Percentiles rank a stretch among this genome's conserved stretches.
Evolutionary conservation across 2,797 vertebrate species (phyloP).

Genomic region (Leptoclinus maculatus): DNA sequence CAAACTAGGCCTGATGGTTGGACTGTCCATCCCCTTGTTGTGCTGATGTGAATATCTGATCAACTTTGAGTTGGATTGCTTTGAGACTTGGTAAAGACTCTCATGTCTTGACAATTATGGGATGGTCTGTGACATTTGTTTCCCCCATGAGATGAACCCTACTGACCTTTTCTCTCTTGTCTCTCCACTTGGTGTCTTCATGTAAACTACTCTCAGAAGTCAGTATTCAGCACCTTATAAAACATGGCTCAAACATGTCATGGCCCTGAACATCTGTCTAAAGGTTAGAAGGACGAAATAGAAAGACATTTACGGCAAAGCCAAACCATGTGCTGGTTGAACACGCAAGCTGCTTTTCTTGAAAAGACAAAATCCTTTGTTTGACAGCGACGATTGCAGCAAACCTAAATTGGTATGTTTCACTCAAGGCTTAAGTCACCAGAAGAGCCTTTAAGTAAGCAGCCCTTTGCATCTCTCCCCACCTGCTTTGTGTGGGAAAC

Average conservation of each 20-base stretch:
- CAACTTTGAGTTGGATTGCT: neutral
- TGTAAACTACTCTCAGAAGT: conserved; percentile 17
- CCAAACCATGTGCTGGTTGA: conserved; percentile 16
- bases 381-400: conserved; percentile 4
- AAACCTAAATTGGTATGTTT: conserved; percentile 36
- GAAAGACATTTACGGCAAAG: conserved; percentile 21
- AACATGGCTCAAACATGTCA: conserved; percentile 41
- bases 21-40: neutral
- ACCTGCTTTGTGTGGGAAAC: conserved; percentile 59
- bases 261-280: conserved; percentile 39
- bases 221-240: conserved; percentile 58
- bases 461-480: conserved; percentile 31
- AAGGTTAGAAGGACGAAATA: conserved; percentile 26
- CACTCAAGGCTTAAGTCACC: conserved; percentile 16
- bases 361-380: conserved; percentile 16
- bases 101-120: neutral
- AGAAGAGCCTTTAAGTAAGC: conserved; percentile 33
- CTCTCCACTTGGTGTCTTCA: neutral
- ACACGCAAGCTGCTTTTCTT: conserved; percentile 31
- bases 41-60: neutral
- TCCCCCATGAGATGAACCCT: neutral
- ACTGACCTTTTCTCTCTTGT: neutral
- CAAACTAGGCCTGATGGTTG: neutral
- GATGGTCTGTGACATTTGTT: neutral
- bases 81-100: neutral